Evolutionary conservation across 2,888 invertebrate species (phyloP).

Genomic region (Unio pictorum): DNA sequence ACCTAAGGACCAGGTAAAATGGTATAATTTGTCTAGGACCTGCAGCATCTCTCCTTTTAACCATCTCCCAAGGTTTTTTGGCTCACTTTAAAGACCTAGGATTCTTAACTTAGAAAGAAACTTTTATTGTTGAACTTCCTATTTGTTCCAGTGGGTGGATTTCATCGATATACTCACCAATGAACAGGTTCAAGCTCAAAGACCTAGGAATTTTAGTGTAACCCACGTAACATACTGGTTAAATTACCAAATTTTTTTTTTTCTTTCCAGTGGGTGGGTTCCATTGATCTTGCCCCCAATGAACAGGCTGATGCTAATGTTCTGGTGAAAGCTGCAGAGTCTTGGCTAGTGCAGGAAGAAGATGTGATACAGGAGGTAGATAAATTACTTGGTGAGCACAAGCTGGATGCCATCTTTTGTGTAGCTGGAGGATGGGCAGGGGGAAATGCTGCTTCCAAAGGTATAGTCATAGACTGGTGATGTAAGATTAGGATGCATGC

Average conservation of each 20-base stretch:
- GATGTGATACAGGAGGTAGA: conserved; percentile 76
- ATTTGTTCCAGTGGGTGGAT: conserved; percentile 82
- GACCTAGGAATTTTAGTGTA: too few relatives aligned
- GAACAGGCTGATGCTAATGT: conserved; percentile 92
- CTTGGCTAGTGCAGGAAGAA: conserved; percentile 85
- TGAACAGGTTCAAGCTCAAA: conserved; percentile 84
- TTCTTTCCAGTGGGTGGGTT: conserved; percentile 83
- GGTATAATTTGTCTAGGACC: too few relatives aligned
- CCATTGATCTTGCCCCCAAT: conserved; percentile 86
- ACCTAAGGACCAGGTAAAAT: too few relatives aligned
- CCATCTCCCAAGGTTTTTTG: too few relatives aligned
- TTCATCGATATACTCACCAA: conserved; percentile 86
- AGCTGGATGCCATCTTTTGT: conserved; percentile 95
- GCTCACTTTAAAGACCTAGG: too few relatives aligned
- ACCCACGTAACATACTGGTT: too few relatives aligned
- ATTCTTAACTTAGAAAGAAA: too few relatives aligned
- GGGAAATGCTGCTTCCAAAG: conserved; percentile 87
- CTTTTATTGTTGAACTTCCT: too few relatives aligned
- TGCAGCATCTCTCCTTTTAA: too few relatives aligned
- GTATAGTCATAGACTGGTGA: conserved; percentile 62
- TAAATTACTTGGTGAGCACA: conserved; percentile 75
- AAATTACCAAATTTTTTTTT: too few relatives aligned
- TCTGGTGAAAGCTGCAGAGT: conserved; percentile 83
- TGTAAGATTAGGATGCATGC: background rate
- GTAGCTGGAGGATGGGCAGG: conserved; percentile 99